Percentiles rank a stretch among this genome's conserved stretches.
Conservation (phyloP, 2,113 vertebrate species). For the Neolamprologus falcicula region DNA sequence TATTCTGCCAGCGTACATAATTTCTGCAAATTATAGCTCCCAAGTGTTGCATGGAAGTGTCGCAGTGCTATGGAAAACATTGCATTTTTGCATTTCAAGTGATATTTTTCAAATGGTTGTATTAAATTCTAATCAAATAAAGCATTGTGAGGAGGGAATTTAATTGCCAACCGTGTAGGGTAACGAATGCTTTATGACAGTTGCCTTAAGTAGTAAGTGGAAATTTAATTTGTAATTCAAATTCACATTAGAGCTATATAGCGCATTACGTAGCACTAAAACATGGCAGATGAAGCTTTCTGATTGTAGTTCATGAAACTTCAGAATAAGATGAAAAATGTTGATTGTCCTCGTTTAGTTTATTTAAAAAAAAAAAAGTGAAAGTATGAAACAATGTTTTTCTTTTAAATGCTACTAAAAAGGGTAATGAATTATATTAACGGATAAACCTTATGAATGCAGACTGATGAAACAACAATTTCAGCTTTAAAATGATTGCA, state of each 20-base stretch:
- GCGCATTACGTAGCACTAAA: neutral
- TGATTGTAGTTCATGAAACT: neutral
- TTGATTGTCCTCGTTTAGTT: neutral
- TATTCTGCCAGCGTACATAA: neutral
- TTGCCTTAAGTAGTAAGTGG: neutral
- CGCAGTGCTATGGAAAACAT: neutral
- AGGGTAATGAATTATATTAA: neutral
- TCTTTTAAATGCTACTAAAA: neutral
- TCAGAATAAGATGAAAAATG: neutral
- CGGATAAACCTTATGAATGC: no score
- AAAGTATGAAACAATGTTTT: neutral
- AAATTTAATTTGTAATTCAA: neutral
- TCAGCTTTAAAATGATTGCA: neutral
- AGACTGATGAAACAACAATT: neutral
- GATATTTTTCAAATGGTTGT: neutral
- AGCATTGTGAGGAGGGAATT: neutral
- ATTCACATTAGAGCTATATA: neutral
- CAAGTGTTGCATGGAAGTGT: neutral
- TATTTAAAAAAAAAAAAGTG: accelerated
- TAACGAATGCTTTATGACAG: neutral
- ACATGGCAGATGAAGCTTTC: neutral
- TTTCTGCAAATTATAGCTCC: neutral
- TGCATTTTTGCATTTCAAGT: neutral
- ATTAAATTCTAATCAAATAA: neutral
- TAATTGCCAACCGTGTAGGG: neutral